Evolutionary conservation across 2,888 invertebrate genomes (phyloP), one percentile per base, ranked within the genome.

Genomic region (Camponotus fellah): DNA sequence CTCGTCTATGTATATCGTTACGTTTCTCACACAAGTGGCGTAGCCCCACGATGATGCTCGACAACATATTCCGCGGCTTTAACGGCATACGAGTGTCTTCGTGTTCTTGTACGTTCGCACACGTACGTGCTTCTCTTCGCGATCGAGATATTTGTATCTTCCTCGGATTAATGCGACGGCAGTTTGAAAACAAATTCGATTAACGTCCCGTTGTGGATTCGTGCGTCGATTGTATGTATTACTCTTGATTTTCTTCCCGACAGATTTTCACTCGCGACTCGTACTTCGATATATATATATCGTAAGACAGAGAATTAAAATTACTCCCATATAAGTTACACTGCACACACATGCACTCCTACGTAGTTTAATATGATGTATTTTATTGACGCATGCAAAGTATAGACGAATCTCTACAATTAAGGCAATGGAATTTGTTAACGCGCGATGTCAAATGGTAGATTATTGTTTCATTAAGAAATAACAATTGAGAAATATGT

Each of bases 1-100:
- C 82, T 81, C 26, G 26, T 26, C 83, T 87, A 88, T 2, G 26
- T 26, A 26, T 84, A 85, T 87, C 87, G 90, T 90, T 89, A 88
- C 84, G 89, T 90, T 90, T 89, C 90, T 87, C 85, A 17, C 85
- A 17, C 49, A 82, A 88, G 72, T 81, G 84, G 84, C 81, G 58
- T 85, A 83, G 85, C 85, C 81, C 81, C 79, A 86, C 68, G 85
- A 83, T 6, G 49, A 49, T 49, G 58, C 89, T 88, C 86, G 85
- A 88, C 85, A 88, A 88, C 85, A 87, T 14, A 49, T 87, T 82
- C 85, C 79, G 83, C 71, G 83, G 83, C 87, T 85, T 89, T 89
- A 89, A 85, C 79, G 71, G 85, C 26, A 26, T 75, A 82, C 83
- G 68, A 84, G 87, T 85, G 56, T 82, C 79, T 77, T 68, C 74